Base-by-base conservation (phyloP, 2,797 vertebrate species). In the Naso thynnoides region DNA sequence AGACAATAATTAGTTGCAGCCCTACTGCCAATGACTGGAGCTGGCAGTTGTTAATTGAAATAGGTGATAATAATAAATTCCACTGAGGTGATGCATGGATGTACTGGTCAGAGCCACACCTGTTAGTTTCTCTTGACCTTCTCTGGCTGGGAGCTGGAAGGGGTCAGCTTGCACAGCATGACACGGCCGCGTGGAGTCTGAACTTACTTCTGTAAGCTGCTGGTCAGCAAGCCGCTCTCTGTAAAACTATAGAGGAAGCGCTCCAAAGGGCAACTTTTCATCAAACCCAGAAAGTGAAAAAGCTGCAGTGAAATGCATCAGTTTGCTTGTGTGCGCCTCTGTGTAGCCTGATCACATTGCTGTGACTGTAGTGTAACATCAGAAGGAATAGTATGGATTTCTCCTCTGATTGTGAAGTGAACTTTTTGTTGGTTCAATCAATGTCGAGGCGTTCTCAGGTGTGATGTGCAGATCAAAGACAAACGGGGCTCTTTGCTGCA, bases 401-500 rank as follows among this genome's bases (percentile, higher is more conserved):
- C 23, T 45, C 54, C 47, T 36, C 44, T 6, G 23, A 3, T 16
- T 53, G 50, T 64, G 1, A 49, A 38, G 38, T 57, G 19, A 21
- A 8, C 31, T 44, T 68, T 50, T 45, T 47, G 3, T 59, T 56
- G 21, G 8, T 65, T 84, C 53, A 68, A 0, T 86, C 73, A 19
- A n/a, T 53, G 59, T 77, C n/a, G 29, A 23, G 58, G 58, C 13
- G 36, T 59, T 11, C 78, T 83, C 82, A 87, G 85, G 84, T 87
- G 79, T 78, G 78, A 81, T 68, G 72, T 49, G 73, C 48, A 80
- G 76, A 82, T 90, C 73, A 91, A 84, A 90, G 81, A 45, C 58
- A 57, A 44, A 63, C 58, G 5, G 18, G 27, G 38, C 3, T 42
- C 73, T 79, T 87, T 83, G 81, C 71, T 76, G 68, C 76, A 42